A percentile compares a stretch with the other conserved stretches of the same genome.
Evolutionary conservation across 92 coral and sea anemone species (phyloP).

Genomic region (Zoanthus sociatus): DNA sequence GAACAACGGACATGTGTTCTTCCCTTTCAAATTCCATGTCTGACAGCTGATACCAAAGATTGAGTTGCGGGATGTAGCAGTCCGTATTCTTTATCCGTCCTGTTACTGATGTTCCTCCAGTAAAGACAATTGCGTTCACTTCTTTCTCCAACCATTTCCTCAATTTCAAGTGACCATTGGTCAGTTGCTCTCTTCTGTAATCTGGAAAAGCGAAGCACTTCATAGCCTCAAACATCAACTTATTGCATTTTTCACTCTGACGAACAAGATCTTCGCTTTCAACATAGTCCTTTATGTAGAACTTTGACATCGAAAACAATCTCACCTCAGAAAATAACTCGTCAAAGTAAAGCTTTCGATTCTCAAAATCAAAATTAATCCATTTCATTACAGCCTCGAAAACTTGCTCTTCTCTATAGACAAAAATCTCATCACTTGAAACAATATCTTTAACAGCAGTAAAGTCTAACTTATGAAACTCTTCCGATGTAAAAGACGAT

Average conservation of each 20-base stretch:
- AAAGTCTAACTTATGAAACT: conserved; percentile 52
- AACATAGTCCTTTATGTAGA: conserved; percentile 56
- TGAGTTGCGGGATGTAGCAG: conserved; percentile 48
- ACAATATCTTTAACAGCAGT: conserved; percentile 45
- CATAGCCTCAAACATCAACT: conserved; percentile 57
- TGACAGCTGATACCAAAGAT: conserved; percentile 57
- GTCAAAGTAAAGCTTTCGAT: conserved; percentile 60
- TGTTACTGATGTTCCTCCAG: conserved; percentile 61
- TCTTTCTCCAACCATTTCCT: conserved; percentile 58
- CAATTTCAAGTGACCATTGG: conserved; percentile 27
- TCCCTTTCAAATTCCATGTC: conserved; percentile 66
- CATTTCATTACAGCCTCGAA: conserved; percentile 74
- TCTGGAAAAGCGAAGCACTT: conserved; percentile 44
- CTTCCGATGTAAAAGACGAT: conserved; percentile 48
- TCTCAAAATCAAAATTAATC: conserved; percentile 64
- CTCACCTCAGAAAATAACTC: conserved; percentile 68
- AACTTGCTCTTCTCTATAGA: conserved; percentile 71
- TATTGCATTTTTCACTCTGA: conserved; percentile 45
- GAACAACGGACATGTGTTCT: conserved; percentile 62
- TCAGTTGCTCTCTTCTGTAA: background rate
- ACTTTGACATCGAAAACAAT: conserved; percentile 64
- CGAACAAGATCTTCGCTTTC: conserved; percentile 66
- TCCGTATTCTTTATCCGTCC: conserved; percentile 38
- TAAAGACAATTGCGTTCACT: conserved; percentile 46
- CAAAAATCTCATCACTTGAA: conserved; percentile 63